Evolutionary conservation across 2,888 invertebrate species (phyloP), one percentile per base, ranked within the genome.

Genomic region (Tromatobia lineatoria): DNA sequence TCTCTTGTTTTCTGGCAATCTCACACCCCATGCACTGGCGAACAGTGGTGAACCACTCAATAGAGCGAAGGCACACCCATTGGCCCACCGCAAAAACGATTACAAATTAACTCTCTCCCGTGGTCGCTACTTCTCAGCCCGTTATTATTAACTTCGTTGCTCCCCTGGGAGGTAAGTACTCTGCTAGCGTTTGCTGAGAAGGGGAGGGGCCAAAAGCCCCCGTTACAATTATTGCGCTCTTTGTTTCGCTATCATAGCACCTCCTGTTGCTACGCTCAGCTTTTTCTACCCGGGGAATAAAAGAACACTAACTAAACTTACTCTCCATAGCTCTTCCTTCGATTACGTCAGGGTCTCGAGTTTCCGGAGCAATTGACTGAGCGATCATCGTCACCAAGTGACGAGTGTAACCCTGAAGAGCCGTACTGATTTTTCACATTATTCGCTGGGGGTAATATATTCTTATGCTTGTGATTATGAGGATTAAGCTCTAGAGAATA

Each of bases 81-180:
- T 89, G 87, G 88, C 82, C 85, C 29, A 86, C 88, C 87, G 64
- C 86, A 66, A 87, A 88, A 93, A 90, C 92, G 90, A 92, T 93
- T 93, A 92, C 92, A 91, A 93, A 93, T 93, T 92, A 93, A 92
- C 92, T 91, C 83, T 86, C 80, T 67, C 74, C n/a, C 89, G 85
- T 86, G 89, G 88, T 90, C 88, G 47, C 74, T 61, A 67, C 64
- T 67, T 66, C 61, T 76, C 75, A 61, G 89, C 90, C 89, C 88
- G 89, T 91, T 90, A 90, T 92, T 92, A 93, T 91, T 88, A 91
- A 89, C 89, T 86, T 54, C 84, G 71, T 80, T 59, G 82, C n/a
- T 80, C 87, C 86, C 86, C 61, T 11, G 87, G 84, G 87, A 86
- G 86, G 80, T 84, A 74, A 83, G 67, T 75, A 61, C 38, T 59